phyloP scores from a whole-genome alignment of 2,888 invertebrate genomes.

The Trichopoda pennipes region DNA sequence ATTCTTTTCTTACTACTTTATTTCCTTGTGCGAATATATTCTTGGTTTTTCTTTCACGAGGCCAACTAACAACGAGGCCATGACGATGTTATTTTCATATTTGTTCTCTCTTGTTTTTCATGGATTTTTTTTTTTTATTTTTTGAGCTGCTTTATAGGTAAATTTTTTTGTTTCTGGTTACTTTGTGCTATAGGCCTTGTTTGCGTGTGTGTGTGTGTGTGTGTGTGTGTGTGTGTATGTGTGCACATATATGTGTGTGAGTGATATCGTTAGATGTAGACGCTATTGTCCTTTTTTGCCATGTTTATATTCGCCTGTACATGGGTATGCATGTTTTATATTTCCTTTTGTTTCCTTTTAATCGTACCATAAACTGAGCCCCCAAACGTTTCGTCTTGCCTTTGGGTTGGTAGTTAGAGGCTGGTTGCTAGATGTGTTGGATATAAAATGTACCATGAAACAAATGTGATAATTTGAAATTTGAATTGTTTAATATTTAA shows the following conservation, averaged over 20 bases:
- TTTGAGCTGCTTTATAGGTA: constrained; percentile 3
- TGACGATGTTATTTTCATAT: constrained; percentile 27
- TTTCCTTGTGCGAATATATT: constrained; percentile 27
- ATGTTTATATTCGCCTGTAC: neutral
- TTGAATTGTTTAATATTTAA: too few species aligned
- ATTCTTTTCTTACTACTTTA: neutral
- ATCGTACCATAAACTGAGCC: constrained; percentile 29
- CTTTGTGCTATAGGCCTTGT: constrained; percentile 7
- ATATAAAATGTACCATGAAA: too few species aligned
- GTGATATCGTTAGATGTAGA: constrained; percentile 32
- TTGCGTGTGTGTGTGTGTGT: neutral
- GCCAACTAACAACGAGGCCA: constrained; percentile 38
- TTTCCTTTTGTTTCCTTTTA: constrained; percentile 8
- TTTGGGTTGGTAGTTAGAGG: constrained; percentile 13
- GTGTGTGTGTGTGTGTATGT: neutral
- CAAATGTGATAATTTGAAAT: too few species aligned
- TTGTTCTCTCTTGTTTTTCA: neutral
- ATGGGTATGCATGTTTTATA: neutral
- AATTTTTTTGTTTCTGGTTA: neutral
- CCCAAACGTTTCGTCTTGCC: constrained; percentile 42
- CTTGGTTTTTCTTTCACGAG: constrained; percentile 32
- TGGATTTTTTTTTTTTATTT: neutral
- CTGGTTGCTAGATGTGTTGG: too few species aligned
- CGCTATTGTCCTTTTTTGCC: constrained; percentile 44
- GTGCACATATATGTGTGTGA: neutral